A percentile compares a stretch with the other conserved stretches of the same genome.
phyloP scores from a whole-genome alignment of 1,140 invertebrate species.

The Brachionus plicatilis region DNA sequence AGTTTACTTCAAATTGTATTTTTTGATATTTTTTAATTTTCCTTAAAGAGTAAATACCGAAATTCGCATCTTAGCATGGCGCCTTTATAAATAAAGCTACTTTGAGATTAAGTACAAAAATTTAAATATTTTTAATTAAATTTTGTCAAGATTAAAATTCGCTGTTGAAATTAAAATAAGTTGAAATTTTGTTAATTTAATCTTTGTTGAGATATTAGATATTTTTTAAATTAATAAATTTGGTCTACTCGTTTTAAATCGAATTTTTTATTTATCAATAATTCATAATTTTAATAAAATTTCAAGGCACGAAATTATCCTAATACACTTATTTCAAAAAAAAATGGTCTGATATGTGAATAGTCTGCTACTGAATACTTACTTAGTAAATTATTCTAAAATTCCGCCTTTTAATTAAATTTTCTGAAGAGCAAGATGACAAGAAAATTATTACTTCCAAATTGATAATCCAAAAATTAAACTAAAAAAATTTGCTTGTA shows the following conservation, averaged over 20 bases:
- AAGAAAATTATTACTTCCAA: background rate
- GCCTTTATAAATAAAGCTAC: background rate
- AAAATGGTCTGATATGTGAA: background rate
- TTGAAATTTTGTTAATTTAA: background rate
- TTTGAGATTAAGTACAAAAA: background rate
- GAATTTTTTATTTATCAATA: too few species aligned
- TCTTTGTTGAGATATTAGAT: too few species aligned
- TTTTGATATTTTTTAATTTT: background rate
- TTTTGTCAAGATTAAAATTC: background rate
- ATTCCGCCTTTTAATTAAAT: background rate
- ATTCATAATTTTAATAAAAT: too few species aligned
- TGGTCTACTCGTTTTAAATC: too few species aligned
- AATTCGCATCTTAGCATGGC: background rate
- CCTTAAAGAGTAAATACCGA: background rate
- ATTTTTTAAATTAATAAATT: too few species aligned
- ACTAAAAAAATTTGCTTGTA: background rate
- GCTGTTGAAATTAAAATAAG: background rate
- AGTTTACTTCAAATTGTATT: background rate
- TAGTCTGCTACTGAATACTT: background rate
- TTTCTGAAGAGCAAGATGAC: background rate
- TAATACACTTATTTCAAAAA: background rate
- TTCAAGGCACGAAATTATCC: too few species aligned
- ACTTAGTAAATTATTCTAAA: background rate
- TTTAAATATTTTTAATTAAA: background rate
- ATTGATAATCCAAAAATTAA: background rate